Conservation (phyloP, 2,888 invertebrate genomes). For the Rhabditoides inermis region DNA sequence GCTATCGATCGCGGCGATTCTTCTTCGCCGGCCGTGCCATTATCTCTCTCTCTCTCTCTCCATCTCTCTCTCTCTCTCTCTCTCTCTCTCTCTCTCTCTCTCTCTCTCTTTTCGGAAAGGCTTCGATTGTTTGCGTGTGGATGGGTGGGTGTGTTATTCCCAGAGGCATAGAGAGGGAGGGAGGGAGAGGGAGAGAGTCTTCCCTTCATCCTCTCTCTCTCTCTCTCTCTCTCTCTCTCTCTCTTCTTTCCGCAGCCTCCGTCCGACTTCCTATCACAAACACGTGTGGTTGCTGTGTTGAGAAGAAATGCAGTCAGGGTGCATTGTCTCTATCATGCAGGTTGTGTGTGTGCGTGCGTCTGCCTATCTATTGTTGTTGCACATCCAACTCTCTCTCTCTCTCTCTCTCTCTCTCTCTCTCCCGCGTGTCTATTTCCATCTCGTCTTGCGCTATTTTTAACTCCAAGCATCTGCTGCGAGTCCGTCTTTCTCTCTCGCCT, state of each 20-base stretch:
- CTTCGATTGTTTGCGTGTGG: constrained; percentile 8
- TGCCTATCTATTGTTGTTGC: not conserved
- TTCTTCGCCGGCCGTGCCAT: too few relatives aligned
- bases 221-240: not conserved
- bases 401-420: not conserved
- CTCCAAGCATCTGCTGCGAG: constrained; percentile 6
- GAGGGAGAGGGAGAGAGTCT: too few relatives aligned
- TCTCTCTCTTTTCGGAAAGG: not conserved
- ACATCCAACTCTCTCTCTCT: not conserved
- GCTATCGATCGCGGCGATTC: too few relatives aligned
- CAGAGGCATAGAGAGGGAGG: too few relatives aligned
- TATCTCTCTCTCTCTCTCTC: too few relatives aligned
- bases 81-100: not conserved
- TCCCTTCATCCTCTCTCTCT: not conserved
- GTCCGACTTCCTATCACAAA: too few relatives aligned
- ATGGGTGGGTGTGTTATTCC: constrained; percentile 8
- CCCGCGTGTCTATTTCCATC: not conserved
- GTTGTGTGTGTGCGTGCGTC: not conserved
- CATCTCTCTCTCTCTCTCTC: constrained; percentile 1
- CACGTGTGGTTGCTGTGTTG: too few relatives aligned
- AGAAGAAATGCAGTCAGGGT: too few relatives aligned
- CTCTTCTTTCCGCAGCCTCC: too few relatives aligned
- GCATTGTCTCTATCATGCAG: too few relatives aligned
- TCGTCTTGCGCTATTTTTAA: constrained; percentile 7
- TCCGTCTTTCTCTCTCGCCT: constrained; percentile 15